Base-by-base conservation (phyloP, 1,140 invertebrate genomes). In the Hyles euphorbiae region DNA sequence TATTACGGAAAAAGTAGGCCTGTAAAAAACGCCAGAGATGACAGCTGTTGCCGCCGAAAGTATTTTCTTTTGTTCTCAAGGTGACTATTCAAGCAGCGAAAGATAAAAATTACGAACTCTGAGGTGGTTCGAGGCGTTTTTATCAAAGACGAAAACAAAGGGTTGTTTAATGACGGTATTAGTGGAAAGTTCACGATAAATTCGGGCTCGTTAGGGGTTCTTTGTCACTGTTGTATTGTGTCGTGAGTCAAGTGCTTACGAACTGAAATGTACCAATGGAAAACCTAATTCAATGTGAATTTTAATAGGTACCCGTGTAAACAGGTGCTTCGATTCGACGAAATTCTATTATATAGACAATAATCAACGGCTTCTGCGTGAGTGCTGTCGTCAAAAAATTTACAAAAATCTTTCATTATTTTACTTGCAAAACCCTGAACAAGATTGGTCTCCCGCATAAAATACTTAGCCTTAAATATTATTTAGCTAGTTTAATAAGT, bases 101-200 rank as follows among this genome's bases (percentile, higher is more conserved):
- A 82, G 78, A 86, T 86, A 86, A 86, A 84, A 86, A 86, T 86
- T 86, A 86, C 75, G 65, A 76, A 78, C 72, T 77, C 70, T 48
- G 74, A 81, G 83, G 83, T 81, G 76, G 72, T 76, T 69, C 71
- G 68, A 68, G 70, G 67, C 72, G 76, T 83, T 86, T 86, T 86
- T 86, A 84, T 86, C 83, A 86, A 83, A 80, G 81, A 64, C 69
- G 70, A 72, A 83, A 83, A 86, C 81, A 86, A 86, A 86, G 78
- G 83, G 76, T 78, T 86, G 81, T 86, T 83, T 83, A 86, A 86
- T 86, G 81, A 78, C 74, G 77, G 78, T 84, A 86, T 84, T 84
- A 84, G 83, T 80, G 77, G 73, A 83, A 81, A 86, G 83, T 84
- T 82, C 78, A 76, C 80, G 77, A 86, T 86, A 81, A 86, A 86